phyloP scores from a whole-genome alignment of 2,113 vertebrate genomes.

The Pterophyllum scalare region DNA sequence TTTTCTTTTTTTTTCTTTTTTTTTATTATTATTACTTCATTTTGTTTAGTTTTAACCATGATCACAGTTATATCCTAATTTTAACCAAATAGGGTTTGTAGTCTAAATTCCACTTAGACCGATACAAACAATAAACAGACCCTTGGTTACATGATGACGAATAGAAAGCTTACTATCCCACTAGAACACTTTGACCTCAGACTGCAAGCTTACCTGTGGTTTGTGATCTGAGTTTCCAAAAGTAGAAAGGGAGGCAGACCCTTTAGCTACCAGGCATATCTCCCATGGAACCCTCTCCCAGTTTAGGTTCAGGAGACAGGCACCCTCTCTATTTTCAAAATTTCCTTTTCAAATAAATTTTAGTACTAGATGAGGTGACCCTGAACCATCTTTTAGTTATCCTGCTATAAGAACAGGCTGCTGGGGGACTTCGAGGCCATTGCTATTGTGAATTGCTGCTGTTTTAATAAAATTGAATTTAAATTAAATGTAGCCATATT shows the following conservation, averaged over 20 bases:
- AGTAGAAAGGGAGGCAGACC: too few relatives aligned
- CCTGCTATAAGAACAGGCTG: background rate
- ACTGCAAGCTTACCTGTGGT: too few relatives aligned
- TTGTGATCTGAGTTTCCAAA: too few relatives aligned
- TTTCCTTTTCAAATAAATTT: background rate
- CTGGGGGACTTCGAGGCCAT: background rate
- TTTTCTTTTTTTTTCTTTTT: too few relatives aligned
- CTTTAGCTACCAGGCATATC: too few relatives aligned
- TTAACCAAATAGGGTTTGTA: background rate
- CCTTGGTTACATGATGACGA: background rate
- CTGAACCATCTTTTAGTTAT: background rate
- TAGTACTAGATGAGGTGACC: background rate
- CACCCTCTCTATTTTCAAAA: background rate
- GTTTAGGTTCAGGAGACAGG: too few relatives aligned
- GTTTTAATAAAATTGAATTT: background rate
- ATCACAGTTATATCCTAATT: background rate
- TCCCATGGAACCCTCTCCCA: too few relatives aligned
- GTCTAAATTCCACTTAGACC: background rate
- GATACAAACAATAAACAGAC: background rate
- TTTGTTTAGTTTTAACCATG: too few relatives aligned
- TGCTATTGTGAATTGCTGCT: background rate
- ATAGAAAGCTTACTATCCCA: background rate
- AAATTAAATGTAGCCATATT: background rate
- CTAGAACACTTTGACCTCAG: too few relatives aligned
- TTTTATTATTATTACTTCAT: too few relatives aligned